phyloP scores from a whole-genome alignment of 2,888 invertebrate species.

The Melanchra persicariae region DNA sequence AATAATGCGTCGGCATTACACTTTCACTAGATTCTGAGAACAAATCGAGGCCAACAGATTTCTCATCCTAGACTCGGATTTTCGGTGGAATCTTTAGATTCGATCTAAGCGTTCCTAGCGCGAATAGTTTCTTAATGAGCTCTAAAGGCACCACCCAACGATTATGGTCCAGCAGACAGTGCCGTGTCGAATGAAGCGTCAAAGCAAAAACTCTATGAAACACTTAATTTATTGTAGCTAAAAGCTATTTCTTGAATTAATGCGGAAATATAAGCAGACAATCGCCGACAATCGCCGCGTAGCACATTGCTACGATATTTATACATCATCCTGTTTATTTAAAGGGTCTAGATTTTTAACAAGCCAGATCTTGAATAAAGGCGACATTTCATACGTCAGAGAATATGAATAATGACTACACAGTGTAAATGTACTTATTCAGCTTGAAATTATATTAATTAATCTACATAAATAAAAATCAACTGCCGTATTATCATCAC shows the following conservation, averaged over 20 bases:
- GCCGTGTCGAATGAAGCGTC: too few species aligned
- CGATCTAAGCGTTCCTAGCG: too few species aligned
- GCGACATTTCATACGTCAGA: not conserved
- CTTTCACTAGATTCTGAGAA: conserved; percentile 28
- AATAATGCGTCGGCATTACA: not conserved
- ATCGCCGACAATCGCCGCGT: too few species aligned
- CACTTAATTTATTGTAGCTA: too few species aligned
- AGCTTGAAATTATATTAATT: not conserved
- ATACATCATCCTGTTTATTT: not conserved
- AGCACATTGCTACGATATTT: not conserved
- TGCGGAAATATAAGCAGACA: not conserved
- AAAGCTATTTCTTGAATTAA: not conserved
- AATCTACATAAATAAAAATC: not conserved
- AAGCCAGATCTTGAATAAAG: not conserved
- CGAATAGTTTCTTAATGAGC: not conserved
- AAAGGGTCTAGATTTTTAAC: not conserved
- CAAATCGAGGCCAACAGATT: not conserved
- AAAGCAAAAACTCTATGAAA: too few species aligned
- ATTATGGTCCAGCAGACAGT: too few species aligned
- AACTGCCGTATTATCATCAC: too few species aligned
- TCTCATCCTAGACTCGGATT: not conserved
- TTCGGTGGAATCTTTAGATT: not conserved
- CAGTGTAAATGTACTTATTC: not conserved
- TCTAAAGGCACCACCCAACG: too few species aligned
- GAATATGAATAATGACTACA: not conserved